Conservation (phyloP, 2,797 vertebrate species). For the Lerista edwardsae region DNA sequence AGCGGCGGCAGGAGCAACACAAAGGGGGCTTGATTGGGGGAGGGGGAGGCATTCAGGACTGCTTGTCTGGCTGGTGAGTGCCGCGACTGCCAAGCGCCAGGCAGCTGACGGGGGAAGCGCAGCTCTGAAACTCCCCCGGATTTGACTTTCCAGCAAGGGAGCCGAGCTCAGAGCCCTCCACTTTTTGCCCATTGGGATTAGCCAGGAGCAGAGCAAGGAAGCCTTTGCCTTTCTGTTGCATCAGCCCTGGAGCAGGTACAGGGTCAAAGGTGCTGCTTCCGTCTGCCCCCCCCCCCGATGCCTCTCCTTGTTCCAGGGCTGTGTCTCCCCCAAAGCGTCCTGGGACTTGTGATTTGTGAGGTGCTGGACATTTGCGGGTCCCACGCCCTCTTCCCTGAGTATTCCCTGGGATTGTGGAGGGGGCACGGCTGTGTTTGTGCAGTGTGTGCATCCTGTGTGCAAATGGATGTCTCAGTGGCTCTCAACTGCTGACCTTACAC, state of each 20-base stretch:
- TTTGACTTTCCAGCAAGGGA: slow-evolving; percentile 5
- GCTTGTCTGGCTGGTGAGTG: slow-evolving; percentile 57
- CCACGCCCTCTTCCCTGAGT: neutral
- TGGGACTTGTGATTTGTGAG: neutral
- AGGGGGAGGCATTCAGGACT: slow-evolving; percentile 36
- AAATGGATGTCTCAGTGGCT: no score
- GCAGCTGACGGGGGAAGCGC: slow-evolving; percentile 52
- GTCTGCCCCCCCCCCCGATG: no score
- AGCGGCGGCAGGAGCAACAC: slow-evolving; percentile 50
- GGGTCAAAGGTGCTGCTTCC: no score
- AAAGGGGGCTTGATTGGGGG: slow-evolving; percentile 70
- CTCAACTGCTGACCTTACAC: no score
- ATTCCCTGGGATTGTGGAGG: neutral
- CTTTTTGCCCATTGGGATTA: neutral
- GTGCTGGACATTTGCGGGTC: neutral
- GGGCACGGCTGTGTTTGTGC: no score
- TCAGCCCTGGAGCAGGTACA: no score
- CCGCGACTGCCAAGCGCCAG: slow-evolving; percentile 54
- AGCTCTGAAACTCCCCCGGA: slow-evolving; percentile 22
- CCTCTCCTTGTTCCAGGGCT: no score
- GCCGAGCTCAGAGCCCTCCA: neutral
- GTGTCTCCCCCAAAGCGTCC: neutral
- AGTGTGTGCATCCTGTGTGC: no score
- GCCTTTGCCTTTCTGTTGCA: no score
- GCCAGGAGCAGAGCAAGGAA: no score